Conservation (phyloP, 2,888 invertebrate genomes). For the Margaritifera margaritifera region DNA sequence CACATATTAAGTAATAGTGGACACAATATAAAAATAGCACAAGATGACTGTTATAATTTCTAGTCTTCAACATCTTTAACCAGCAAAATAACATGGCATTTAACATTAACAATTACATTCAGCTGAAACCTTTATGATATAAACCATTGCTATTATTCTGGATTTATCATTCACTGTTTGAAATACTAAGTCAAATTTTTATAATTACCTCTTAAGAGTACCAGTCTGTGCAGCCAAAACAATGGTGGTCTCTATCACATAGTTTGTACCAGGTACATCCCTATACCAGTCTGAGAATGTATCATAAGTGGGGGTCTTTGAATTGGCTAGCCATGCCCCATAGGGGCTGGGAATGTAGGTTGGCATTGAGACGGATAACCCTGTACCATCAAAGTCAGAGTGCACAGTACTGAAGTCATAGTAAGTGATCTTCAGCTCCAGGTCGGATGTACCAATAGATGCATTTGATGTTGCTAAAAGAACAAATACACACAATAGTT, state of each 20-base stretch:
- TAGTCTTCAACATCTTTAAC: too few relatives aligned
- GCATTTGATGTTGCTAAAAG: too few relatives aligned
- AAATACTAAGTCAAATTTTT: too few relatives aligned
- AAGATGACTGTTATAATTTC: too few relatives aligned
- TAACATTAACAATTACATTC: too few relatives aligned
- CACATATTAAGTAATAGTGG: too few relatives aligned
- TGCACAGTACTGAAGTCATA: conserved; percentile 45
- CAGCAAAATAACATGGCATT: too few relatives aligned
- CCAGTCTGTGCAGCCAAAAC: conserved; percentile 31
- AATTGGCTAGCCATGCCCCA: conserved; percentile 47
- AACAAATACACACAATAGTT: conserved; percentile 15
- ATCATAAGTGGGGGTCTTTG: conserved; percentile 46
- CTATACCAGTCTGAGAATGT: conserved; percentile 60
- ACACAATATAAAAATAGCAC: too few relatives aligned
- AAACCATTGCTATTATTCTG: too few relatives aligned
- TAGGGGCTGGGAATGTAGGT: conserved; percentile 49
- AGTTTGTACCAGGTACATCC: conserved; percentile 16
- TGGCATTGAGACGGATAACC: conserved; percentile 35
- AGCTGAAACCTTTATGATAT: too few relatives aligned
- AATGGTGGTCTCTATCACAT: conserved; percentile 23
- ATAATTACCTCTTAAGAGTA: conserved; percentile 31
- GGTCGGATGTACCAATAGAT: conserved; percentile 6
- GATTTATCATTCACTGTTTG: too few relatives aligned
- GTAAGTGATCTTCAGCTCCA: conserved; percentile 33
- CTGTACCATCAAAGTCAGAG: conserved; percentile 35